Base-by-base conservation (phyloP, 1,140 invertebrate species). In the Heliconius melpomene region DNA sequence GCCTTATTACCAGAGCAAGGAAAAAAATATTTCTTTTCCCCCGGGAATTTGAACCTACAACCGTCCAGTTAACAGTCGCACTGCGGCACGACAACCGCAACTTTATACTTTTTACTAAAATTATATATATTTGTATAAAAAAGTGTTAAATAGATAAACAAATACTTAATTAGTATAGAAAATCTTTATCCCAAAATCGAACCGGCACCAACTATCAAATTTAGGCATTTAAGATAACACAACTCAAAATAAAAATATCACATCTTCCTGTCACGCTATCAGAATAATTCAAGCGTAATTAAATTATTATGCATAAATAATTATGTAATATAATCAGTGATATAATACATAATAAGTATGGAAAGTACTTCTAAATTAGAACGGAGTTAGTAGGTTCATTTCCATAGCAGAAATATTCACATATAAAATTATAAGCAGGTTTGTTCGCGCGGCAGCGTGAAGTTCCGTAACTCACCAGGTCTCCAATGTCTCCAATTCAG, bases 231-330 rank as follows among this genome's bases (percentile, higher is more conserved):
- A 66, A 66, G 60, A 66, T 66, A 66, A 60, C n/a, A 9, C 8
- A 60, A 60, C 7, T 23, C 6, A 23, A 23, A 60, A 20, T 23
- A 23, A 66, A 66, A 66, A 29, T 66, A 66, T 66, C 60, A 66
- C 60, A 66, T 66, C 23, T 66, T 66, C 60, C 60, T 66, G 60
- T 66, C 60, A 26, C 23, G 26, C 9, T 66, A 66, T 66, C 54
- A 60, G 54, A 60, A 60, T 60, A 60, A 60, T 60, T 60, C n/a
- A 66, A 26, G 60, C 23, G n/a, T 66, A 29, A 66, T 66, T 29
- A 29, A 66, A 29, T 26, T 26, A 66, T 66, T 66, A 66, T 29
- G 23, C 11, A 66, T 66, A 16, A 26, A 66, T n/a, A 23, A n/a
- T 60, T 60, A 23, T 60, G 3, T 23, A 60, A 23, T 23, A 60